Evolutionary conservation across 2,888 invertebrate species (phyloP).

Genomic region (Heliothis peltigera): DNA sequence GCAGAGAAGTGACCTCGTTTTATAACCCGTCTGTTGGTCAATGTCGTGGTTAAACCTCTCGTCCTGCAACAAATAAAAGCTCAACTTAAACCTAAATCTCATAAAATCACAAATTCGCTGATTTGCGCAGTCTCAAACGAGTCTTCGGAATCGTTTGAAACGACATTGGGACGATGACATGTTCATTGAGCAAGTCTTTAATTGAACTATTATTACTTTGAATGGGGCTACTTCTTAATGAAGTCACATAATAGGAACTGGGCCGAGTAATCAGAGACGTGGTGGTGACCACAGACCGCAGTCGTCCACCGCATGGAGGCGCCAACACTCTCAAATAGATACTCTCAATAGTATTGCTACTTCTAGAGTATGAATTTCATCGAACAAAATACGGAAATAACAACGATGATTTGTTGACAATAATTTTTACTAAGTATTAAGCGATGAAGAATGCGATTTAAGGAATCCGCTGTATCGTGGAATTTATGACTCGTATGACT

Average conservation of each 20-base stretch:
- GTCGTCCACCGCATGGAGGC: slow-evolving; percentile 61
- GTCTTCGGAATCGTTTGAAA: background rate
- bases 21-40: slow-evolving; percentile 97
- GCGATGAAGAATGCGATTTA: slow-evolving; percentile 62
- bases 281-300: slow-evolving; percentile 74
- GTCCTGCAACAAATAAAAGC: slow-evolving; percentile 79
- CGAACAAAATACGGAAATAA: slow-evolving; percentile 26
- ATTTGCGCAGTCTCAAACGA: background rate
- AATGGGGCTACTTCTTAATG: slow-evolving; percentile 58
- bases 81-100: slow-evolving; percentile 11
- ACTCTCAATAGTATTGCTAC: slow-evolving; percentile 59
- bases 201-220: slow-evolving; percentile 60
- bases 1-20: slow-evolving; percentile 97
- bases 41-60: slow-evolving; percentile 97
- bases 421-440: background rate
- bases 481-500: slow-evolving; percentile 62
- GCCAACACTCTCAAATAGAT: slow-evolving; percentile 49
- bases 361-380: slow-evolving; percentile 51
- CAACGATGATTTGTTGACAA: slow-evolving; percentile 4
- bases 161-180: slow-evolving; percentile 16
- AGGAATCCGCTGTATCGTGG: slow-evolving; percentile 58
- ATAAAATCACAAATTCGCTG: background rate
- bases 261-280: slow-evolving; percentile 72
- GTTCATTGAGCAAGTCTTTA: slow-evolving; percentile 48
- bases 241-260: slow-evolving; percentile 66